Evolutionary conservation across 2,888 invertebrate species (phyloP).

Genomic region (Cephus spinipes): DNA sequence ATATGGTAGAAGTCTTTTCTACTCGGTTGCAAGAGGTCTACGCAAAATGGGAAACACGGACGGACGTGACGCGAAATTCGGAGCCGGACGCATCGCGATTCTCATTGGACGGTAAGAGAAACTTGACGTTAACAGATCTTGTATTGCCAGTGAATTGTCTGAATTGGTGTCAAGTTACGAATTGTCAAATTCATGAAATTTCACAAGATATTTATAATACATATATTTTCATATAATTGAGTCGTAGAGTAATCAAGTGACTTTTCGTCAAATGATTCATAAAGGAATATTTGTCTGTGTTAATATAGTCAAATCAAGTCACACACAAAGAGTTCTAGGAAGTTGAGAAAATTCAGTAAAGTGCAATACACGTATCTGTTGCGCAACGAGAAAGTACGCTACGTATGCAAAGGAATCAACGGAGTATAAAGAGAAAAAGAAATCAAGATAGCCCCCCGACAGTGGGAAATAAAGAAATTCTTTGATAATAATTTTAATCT

Average conservation of each 20-base stretch:
- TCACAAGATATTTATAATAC: not conserved
- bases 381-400: not conserved
- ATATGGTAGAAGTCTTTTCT: constrained; percentile 72
- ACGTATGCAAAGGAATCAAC: not conserved
- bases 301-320: not conserved
- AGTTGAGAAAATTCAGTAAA: not conserved
- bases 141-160: not conserved
- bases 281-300: not conserved
- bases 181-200: not conserved
- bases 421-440: not conserved
- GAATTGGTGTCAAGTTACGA: not conserved
- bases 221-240: not conserved
- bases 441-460: not conserved
- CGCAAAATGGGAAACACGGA: constrained; percentile 66
- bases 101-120: constrained; percentile 51
- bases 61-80: constrained; percentile 57
- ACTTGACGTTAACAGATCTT: not conserved
- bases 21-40: constrained; percentile 70
- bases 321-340: not conserved
- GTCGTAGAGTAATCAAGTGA: not conserved
- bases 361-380: not conserved
- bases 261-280: not conserved
- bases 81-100: constrained; percentile 58
- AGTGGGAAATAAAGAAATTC: not conserved
- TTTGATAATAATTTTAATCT: not conserved